phyloP scores from a whole-genome alignment of 2,797 vertebrate genomes.

The Anas bahamensis region DNA sequence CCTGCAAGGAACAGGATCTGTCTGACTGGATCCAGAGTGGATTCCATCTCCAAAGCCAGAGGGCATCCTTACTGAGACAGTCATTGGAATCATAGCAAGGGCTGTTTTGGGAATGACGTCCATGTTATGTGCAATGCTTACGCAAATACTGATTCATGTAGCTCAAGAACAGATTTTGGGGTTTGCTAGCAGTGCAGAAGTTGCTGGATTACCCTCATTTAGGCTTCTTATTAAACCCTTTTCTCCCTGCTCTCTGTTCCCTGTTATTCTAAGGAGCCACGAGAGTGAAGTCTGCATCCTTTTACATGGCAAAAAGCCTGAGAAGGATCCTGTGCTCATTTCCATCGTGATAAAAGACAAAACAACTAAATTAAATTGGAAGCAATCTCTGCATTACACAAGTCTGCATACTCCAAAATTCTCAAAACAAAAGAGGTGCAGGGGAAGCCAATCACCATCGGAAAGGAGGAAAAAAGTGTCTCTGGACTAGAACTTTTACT shows the following conservation, averaged over 20 bases:
- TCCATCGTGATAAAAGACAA: constrained; percentile 70
- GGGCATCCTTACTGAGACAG: rapidly evolving
- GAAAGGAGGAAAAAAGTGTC: constrained; percentile 11
- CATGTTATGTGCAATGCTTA: rapidly evolving
- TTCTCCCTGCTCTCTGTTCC: neutral
- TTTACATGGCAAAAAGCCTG: constrained; percentile 23
- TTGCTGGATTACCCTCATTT: neutral
- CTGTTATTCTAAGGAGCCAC: neutral
- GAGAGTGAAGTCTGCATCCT: constrained; percentile 6
- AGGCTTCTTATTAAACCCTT: neutral
- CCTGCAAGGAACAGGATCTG: neutral
- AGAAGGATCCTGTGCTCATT: constrained; percentile 49
- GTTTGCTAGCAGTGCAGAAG: neutral
- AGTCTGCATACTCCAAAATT: constrained; percentile 47
- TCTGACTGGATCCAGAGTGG: neutral
- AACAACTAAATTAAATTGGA: constrained; percentile 78
- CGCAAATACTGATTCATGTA: neutral
- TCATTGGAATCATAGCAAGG: rapidly evolving
- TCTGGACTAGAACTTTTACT: neutral
- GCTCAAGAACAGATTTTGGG: neutral
- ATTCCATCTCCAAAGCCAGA: neutral
- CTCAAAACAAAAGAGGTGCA: constrained; percentile 68
- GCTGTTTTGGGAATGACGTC: neutral
- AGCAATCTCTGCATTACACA: constrained; percentile 68
- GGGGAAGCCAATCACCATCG: neutral